Percentiles rank a stretch among this genome's conserved stretches.
These are phyloP conservation scores for Pagrus major DNA, from an alignment of 2,113 vertebrate species.

Conservation along the genomic window DNA sequence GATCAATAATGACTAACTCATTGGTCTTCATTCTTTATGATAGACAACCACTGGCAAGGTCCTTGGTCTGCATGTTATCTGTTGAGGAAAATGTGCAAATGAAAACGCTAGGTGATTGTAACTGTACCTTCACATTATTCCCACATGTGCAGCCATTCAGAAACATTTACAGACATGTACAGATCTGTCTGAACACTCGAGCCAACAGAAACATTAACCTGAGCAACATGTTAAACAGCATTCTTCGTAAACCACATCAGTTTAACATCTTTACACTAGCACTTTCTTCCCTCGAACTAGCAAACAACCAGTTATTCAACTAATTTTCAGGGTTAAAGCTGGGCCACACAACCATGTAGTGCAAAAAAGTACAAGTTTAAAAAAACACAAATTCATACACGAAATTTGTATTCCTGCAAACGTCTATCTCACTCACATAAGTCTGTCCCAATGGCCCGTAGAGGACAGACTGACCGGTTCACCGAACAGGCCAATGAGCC, in stretches of 20 bases:
- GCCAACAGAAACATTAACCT: background rate
- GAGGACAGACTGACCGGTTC: conserved; percentile 25
- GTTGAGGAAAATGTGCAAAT: background rate
- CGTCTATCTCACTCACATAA: background rate
- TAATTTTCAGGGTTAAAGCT: background rate
- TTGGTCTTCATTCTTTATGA: background rate
- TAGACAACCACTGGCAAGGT: background rate
- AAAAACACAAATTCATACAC: too few relatives aligned
- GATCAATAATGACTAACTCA: conserved; percentile 1
- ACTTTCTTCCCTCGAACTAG: background rate
- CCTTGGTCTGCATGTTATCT: background rate
- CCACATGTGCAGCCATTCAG: background rate
- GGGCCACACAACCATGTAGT: background rate
- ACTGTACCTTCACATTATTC: background rate
- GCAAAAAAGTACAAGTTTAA: background rate
- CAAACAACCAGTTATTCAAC: background rate
- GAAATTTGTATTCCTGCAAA: background rate
- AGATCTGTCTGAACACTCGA: conserved; percentile 25
- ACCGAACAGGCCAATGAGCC: conserved; percentile 9
- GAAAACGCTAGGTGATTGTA: background rate
- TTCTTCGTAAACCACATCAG: background rate
- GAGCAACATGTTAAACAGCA: background rate
- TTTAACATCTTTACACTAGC: background rate
- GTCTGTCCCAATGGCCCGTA: background rate
- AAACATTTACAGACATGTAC: conserved; percentile 27